Evolutionary conservation across 1,140 invertebrate species (phyloP), one percentile per base, ranked within the genome.

Genomic region (Maconellicoccus hirsutus): DNA sequence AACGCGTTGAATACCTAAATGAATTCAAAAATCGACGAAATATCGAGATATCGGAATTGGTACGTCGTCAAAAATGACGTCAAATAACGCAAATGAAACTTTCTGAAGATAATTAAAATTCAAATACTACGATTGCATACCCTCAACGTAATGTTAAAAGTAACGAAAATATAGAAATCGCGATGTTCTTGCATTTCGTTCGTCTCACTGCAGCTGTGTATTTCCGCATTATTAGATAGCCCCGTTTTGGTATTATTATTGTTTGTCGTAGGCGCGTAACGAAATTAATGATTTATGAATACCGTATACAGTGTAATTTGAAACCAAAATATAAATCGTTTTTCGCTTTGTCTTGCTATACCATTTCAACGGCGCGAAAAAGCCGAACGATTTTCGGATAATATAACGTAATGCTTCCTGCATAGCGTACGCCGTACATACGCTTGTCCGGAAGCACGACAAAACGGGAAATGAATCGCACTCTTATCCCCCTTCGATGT

Each of bases 321-420:
- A 66, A 66, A 66, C 61, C 61, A 66, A 66, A 66, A 66, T 66
- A 66, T 66, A 66, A 66, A 66, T 66, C 61, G 61, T 16, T 66
- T 66, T 66, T 25, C 19, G 1, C 61, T 66, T 66, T 66, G 10
- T 66, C 61, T 23, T 4, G 25, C 25, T 16, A 16, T 1, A 19
- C 21, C 21, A 22, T 26, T 66, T 66, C 19, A 25, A 66, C 22
- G 7, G 25, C 10, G 61, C 25, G 61, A 25, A 66, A 25, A 66
- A 66, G 52, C 21, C 52, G 16, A 59, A 59, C 16, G 52, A 59
- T 19, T 66, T 66, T 66, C 61, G 61, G 61, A 66, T 66, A 66
- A 66, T 66, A 23, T 66, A 25, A 25, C 61, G 61, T 66, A 66
- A 66, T 66, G 61, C 25, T 66, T 66, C 61, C 61, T 66, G 61